phyloP scores from a whole-genome alignment of 2,113 vertebrate species.

The Chiloscyllium plagiosum region DNA sequence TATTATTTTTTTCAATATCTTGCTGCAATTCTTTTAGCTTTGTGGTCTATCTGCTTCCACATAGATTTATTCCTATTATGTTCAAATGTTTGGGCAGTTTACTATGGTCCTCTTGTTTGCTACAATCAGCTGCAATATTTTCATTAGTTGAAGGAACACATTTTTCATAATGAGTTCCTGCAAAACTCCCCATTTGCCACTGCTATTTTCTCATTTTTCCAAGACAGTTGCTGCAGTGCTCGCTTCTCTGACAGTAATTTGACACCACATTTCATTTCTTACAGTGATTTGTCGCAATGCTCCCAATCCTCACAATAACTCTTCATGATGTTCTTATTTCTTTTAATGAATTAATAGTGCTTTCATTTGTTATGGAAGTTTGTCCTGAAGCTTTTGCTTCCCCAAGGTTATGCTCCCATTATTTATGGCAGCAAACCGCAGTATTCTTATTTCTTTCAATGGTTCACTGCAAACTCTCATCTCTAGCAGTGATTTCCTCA shows the following conservation, averaged over 20 bases:
- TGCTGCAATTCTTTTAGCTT: neutral
- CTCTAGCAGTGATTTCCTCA: neutral
- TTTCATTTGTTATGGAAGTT: neutral
- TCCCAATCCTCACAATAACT: neutral
- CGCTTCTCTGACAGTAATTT: neutral
- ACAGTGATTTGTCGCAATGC: neutral
- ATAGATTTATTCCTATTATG: neutral
- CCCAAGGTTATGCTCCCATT: neutral
- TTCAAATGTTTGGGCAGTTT: neutral
- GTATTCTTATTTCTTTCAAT: neutral
- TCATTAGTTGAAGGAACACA: too few species aligned
- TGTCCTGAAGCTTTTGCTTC: neutral
- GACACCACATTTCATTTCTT: conserved; percentile 1
- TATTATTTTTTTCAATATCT: neutral
- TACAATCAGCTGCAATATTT: neutral
- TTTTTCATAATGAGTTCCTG: neutral
- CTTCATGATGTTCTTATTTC: neutral
- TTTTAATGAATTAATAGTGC: neutral
- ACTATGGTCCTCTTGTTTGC: neutral
- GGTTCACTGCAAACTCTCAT: neutral
- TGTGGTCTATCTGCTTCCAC: neutral
- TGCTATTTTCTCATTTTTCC: neutral
- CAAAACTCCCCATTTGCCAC: neutral
- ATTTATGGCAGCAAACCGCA: neutral
- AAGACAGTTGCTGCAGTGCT: neutral